Evolutionary conservation across 2,797 vertebrate genomes (phyloP).

Genomic region (Fistularia tabacaria): DNA sequence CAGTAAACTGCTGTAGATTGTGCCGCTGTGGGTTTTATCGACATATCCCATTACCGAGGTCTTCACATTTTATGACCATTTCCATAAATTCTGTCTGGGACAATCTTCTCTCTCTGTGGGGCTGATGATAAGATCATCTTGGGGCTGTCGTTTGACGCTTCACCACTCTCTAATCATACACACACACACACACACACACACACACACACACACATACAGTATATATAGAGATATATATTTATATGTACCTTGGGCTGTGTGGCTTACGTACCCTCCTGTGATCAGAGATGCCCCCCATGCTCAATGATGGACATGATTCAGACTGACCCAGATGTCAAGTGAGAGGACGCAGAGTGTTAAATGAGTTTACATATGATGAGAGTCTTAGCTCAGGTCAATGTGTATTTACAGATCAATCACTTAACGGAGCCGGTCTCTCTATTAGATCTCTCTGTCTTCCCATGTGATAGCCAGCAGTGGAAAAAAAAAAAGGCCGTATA

Average conservation of each 20-base stretch:
- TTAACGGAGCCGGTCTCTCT: constrained; percentile 58
- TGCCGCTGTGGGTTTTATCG: constrained; percentile 70
- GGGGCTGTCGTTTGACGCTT: constrained; percentile 60
- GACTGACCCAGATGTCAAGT: constrained; percentile 36
- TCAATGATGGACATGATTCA: constrained; percentile 45
- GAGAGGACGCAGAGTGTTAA: constrained; percentile 55
- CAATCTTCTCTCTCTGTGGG: constrained; percentile 55
- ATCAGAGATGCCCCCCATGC: constrained; percentile 30
- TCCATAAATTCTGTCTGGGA: constrained; percentile 71
- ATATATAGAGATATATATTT: constrained; percentile 10
- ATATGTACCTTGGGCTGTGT: constrained; percentile 5
- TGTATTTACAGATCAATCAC: constrained; percentile 75
- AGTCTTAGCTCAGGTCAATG: constrained; percentile 80
- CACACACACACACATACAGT: constrained; percentile 12
- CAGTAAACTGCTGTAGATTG: constrained; percentile 75
- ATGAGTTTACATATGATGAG: constrained; percentile 71
- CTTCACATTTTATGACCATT: constrained; percentile 74
- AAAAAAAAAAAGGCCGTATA: constrained; percentile 40
- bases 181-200: constrained; percentile 21
- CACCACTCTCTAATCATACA: constrained; percentile 23
- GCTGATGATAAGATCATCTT: constrained; percentile 63
- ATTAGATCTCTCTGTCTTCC: constrained; percentile 64
- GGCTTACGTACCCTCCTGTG: constrained; percentile 19
- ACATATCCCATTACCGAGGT: constrained; percentile 79
- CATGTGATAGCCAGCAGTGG: constrained; percentile 53